These are phyloP conservation scores for Tortricodes alternella DNA, from an alignment of 2,888 invertebrate genomes.

Conservation along the genomic window DNA sequence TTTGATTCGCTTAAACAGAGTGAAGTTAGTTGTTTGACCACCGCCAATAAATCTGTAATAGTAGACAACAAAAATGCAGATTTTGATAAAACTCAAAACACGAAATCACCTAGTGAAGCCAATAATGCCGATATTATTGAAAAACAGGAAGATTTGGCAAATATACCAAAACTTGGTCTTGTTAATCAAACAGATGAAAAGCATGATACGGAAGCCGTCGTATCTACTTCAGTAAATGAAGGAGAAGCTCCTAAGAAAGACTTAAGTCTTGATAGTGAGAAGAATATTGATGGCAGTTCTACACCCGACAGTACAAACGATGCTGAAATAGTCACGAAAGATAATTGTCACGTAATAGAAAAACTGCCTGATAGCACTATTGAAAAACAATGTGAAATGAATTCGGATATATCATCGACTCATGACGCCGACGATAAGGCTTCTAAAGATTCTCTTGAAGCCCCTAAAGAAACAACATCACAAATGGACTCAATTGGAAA, in stretches of 20 bases:
- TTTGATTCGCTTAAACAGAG: conserved; percentile 9
- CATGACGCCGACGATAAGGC: conserved; percentile 40
- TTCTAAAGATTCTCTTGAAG: conserved; percentile 38
- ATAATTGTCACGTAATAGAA: conserved; percentile 38
- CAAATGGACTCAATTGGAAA: conserved; percentile 57
- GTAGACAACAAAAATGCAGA: not conserved
- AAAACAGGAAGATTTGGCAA: not conserved
- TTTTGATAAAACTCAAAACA: not conserved
- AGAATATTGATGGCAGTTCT: conserved; percentile 40
- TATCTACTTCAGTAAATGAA: conserved; percentile 50
- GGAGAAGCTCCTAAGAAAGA: conserved; percentile 28
- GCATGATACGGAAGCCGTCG: conserved; percentile 2
- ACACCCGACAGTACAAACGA: conserved; percentile 63
- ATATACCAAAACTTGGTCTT: not conserved
- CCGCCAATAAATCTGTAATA: not conserved
- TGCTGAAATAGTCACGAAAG: conserved; percentile 26
- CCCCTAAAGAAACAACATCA: conserved; percentile 40
- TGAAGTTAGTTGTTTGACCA: not conserved
- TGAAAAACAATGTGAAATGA: conserved; percentile 52
- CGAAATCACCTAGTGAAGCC: not conserved
- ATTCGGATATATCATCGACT: conserved; percentile 56
- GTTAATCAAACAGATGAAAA: not conserved
- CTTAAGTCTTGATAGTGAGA: conserved; percentile 31
- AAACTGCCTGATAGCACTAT: conserved; percentile 59
- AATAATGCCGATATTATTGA: not conserved